Conservation (phyloP, 2,888 invertebrate species). For the Chalcosyrphus nemorum region DNA sequence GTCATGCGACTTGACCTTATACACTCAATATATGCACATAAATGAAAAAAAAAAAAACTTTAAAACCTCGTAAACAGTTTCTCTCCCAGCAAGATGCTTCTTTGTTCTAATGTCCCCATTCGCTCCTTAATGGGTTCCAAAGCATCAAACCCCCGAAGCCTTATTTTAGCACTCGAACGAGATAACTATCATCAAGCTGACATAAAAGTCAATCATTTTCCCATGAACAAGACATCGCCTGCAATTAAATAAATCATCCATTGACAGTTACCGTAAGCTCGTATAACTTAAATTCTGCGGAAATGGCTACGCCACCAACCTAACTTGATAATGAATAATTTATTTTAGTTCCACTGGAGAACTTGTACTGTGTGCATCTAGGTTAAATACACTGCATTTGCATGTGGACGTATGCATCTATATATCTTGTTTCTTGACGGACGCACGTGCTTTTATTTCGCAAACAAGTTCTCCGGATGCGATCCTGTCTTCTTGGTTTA, state of each 20-base stretch:
- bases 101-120: no score
- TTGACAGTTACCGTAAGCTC: neutral
- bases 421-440: neutral
- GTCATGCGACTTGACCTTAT: no score
- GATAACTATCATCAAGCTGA: neutral
- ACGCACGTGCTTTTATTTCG: constrained; percentile 27
- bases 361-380: constrained; percentile 9
- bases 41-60: no score
- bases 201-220: neutral
- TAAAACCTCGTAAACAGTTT: no score
- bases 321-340: constrained; percentile 13
- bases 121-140: no score
- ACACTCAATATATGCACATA: no score
- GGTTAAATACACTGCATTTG: constrained; percentile 26
- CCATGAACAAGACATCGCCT: neutral
- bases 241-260: constrained; percentile 8
- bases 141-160: neutral
- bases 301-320: neutral
- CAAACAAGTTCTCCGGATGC: neutral
- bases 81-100: no score
- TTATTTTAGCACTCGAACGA: neutral
- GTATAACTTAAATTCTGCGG: neutral
- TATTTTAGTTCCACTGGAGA: constrained; percentile 9
- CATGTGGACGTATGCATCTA: neutral
- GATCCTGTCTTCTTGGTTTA: neutral